phyloP scores from a whole-genome alignment of 1,140 invertebrate genomes.

The Maconellicoccus hirsutus region DNA sequence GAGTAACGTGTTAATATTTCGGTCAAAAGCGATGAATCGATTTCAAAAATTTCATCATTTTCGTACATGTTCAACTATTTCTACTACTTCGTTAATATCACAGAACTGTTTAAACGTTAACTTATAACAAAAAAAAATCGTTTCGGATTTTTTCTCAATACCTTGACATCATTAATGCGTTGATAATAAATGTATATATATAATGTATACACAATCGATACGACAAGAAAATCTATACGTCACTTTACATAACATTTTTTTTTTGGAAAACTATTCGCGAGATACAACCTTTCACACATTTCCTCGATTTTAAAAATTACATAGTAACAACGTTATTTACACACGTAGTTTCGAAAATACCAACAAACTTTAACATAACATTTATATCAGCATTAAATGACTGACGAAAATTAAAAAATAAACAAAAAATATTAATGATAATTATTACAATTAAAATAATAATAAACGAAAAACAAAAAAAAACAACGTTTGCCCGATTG shows the following conservation, averaged over 20 bases:
- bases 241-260: not conserved
- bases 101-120: slow-evolving; percentile 9
- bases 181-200: not conserved
- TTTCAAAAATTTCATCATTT: not conserved
- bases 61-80: not conserved
- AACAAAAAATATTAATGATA: slow-evolving; percentile 2
- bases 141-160: slow-evolving; percentile 4
- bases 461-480: not conserved
- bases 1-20: not conserved
- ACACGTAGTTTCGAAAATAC: not conserved
- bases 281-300: not conserved
- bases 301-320: not conserved
- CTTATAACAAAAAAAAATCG: slow-evolving; percentile 9
- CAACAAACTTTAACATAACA: not conserved
- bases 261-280: not conserved
- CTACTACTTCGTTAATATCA: not conserved
- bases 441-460: too few relatives aligned
- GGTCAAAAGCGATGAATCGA: not conserved
- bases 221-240: not conserved
- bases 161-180: not conserved
- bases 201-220: slow-evolving; percentile 5
- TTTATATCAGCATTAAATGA: not conserved
- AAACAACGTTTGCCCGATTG: not conserved
- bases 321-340: not conserved
- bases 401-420: slow-evolving; percentile 5